Base-by-base conservation (phyloP, 2,888 invertebrate genomes). In the Glomeris marginata region DNA sequence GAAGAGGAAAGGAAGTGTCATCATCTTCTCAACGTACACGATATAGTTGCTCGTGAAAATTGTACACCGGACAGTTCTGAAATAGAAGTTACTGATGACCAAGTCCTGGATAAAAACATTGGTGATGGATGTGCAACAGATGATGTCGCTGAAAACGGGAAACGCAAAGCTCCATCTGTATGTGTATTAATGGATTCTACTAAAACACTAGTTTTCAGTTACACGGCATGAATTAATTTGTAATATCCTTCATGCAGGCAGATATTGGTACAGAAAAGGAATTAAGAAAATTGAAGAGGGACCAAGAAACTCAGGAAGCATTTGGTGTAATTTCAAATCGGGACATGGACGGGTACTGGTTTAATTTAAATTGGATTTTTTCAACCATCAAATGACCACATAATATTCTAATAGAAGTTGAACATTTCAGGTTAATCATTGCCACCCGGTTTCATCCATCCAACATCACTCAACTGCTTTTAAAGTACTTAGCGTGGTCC, bases 371-470 rank as follows among this genome's bases (percentile, higher is more conserved):
- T n/a, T n/a, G n/a, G n/a, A n/a, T n/a, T n/a, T n/a, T n/a, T n/a
- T n/a, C n/a, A n/a, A n/a, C n/a, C n/a, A n/a, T n/a, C n/a, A n/a
- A n/a, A n/a, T n/a, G n/a, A n/a, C n/a, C n/a, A n/a, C n/a, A n/a
- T n/a, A n/a, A n/a, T n/a, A n/a, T n/a, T n/a, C n/a, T n/a, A n/a
- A n/a, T n/a, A n/a, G n/a, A n/a, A 36, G 10, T 35, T 34, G 10
- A 8, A 63, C 69, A 18, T 77, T 82, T 54, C 83, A 79, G 81
- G 5, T 69, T 90, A 47, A 73, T 83, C 1, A 76, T 95, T 54
- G 78, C 81, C 1, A 77, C 81, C 50, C 87, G 82, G 65, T 88
- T 88, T 64, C 85, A 94, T 69, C 92, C 94, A 0, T 68, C 77
- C 8, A 81, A 78, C 58, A 78, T 94, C 55, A 74, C 86, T 21